Percentiles rank a stretch among this genome's conserved stretches.
These are phyloP conservation scores for Decapterus maruadsi DNA, from an alignment of 2,797 vertebrate genomes.

Conservation along the genomic window DNA sequence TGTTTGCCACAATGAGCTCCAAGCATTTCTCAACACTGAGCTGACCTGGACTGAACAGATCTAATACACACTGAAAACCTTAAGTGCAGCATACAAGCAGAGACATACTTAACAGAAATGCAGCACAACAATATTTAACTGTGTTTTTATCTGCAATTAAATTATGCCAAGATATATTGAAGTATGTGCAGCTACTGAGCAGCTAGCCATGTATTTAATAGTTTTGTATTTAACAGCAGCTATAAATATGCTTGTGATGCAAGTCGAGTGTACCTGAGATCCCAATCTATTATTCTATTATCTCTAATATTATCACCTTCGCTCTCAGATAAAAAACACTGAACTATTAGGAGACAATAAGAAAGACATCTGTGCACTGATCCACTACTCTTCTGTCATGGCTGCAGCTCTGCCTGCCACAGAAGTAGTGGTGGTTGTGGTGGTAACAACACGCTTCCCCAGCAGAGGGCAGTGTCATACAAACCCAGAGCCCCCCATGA, in stretches of 20 bases:
- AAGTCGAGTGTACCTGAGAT: no score
- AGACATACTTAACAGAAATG: background rate
- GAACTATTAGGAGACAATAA: background rate
- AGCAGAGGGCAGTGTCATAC: slow-evolving; percentile 70
- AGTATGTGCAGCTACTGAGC: no score
- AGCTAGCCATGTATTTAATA: no score
- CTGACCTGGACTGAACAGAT: background rate
- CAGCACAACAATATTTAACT: background rate
- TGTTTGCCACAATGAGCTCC: slow-evolving; percentile 24
- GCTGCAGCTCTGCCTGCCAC: background rate
- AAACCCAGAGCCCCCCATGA: slow-evolving; percentile 25
- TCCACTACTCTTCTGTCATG: background rate
- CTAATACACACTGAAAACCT: background rate
- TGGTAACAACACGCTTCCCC: slow-evolving; percentile 12
- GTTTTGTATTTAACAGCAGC: no score
- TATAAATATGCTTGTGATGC: no score
- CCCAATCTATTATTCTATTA: no score
- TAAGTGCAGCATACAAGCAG: no score
- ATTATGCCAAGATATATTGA: no score
- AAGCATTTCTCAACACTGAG: slow-evolving; percentile 9
- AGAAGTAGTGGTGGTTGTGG: background rate
- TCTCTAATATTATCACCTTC: background rate
- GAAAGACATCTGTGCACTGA: background rate
- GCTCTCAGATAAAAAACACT: background rate
- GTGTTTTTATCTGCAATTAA: background rate